phyloP scores from a whole-genome alignment of 2,113 vertebrate genomes.

The Mesocricetus auratus region DNA sequence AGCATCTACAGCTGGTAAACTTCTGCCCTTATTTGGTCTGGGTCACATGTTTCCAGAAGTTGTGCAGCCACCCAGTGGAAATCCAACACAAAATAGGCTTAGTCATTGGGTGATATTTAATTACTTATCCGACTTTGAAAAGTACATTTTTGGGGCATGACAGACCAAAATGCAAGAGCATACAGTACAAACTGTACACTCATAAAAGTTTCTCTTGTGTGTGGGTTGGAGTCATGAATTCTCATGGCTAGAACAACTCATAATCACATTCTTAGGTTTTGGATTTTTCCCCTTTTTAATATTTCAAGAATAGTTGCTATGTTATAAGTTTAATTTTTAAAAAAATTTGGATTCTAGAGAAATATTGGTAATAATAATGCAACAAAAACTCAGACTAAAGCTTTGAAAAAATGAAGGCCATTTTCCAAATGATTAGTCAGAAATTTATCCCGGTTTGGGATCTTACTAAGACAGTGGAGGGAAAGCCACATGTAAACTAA shows the following conservation, averaged over 20 bases:
- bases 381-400: constrained; percentile 54
- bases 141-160: constrained; percentile 76
- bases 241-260: constrained; percentile 70
- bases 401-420: constrained; percentile 50
- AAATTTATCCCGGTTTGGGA: constrained; percentile 49
- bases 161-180: constrained; percentile 58
- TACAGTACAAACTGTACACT: constrained; percentile 82
- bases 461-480: neutral
- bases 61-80: constrained; percentile 49
- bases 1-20: neutral
- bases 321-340: constrained; percentile 40
- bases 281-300: constrained; percentile 40
- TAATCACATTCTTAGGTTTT: constrained; percentile 72
- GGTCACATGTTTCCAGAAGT: constrained; percentile 36
- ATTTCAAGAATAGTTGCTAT: constrained; percentile 51
- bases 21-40: constrained; percentile 45
- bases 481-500: neutral
- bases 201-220: constrained; percentile 70
- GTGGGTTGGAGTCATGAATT: constrained; percentile 71
- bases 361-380: constrained; percentile 26
- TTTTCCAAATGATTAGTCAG: constrained; percentile 55
- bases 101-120: constrained; percentile 64
- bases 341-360: constrained; percentile 5
- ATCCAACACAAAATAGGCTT: constrained; percentile 54
- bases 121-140: constrained; percentile 66